Evolutionary conservation across 2,113 vertebrate species (phyloP), one percentile per base, ranked within the genome.

Genomic region (Suricata suricatta): DNA sequence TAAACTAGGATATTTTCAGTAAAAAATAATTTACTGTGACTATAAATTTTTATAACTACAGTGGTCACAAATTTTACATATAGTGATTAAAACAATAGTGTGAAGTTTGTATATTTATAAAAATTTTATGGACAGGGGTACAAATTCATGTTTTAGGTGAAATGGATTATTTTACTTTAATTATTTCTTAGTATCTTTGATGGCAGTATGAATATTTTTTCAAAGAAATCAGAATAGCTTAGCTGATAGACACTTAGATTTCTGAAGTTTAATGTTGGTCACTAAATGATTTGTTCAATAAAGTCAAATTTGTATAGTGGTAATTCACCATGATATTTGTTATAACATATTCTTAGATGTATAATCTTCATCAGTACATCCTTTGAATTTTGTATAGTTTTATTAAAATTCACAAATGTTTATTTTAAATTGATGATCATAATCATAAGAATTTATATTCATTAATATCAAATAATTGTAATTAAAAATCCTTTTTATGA

Each of bases 401-500:
- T 50, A 66, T n/a, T 93, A 57, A 88, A 81, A 81, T 84, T 82
- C 12, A 54, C 66, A 68, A 88, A 86, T 33, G 21, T 44, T 1
- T 71, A 94, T 88, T 92, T 96, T 19, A 81, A 71, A 41, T 35
- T 82, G 10, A 21, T 66, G 1, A 66, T 50, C 41, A 69, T 80
- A 47, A 60, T 80, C 54, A 63, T 93, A 88, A 85, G 7, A 68
- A 82, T 29, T 72, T 71, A 76, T 66, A 6, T 93, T 93, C 3
- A 93, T 72, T 87, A 83, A 74, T 38, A 76, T 38, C 31, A 90
- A 93, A 68, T 87, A 35, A 66, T 77, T 95, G 83, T 41, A 77
- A 11, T 66, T 91, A 71, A n/a, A 74, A 90, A 64, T 80, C 2
- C 7, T 74, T 89, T 88, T 66, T 85, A 50, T 94, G n/a, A 96